A percentile compares a stretch with the other conserved stretches of the same genome.
Conservation (phyloP, 2,888 invertebrate genomes). For the Leucoma salicis region DNA sequence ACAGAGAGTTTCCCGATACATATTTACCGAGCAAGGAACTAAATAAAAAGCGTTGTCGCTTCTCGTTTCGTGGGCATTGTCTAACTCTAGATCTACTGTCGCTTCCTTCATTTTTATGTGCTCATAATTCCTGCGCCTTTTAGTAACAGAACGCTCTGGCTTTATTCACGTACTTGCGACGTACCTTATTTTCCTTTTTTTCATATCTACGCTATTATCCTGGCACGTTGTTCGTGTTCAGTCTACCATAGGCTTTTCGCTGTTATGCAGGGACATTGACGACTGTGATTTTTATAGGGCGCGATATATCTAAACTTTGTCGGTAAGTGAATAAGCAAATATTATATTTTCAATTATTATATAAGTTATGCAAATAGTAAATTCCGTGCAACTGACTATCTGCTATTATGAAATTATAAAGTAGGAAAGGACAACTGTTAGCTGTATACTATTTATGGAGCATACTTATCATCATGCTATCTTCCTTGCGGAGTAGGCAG, state of each 20-base stretch:
- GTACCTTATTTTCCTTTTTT: conserved; percentile 57
- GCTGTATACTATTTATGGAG: too few relatives aligned
- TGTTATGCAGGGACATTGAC: conserved; percentile 24
- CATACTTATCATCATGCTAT: too few relatives aligned
- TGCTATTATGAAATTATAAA: too few relatives aligned
- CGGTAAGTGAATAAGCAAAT: too few relatives aligned
- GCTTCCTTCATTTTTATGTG: conserved; percentile 51
- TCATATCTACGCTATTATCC: conserved; percentile 55
- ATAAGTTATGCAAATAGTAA: too few relatives aligned
- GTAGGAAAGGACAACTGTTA: too few relatives aligned
- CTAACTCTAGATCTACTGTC: conserved; percentile 36
- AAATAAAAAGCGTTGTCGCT: conserved; percentile 44
- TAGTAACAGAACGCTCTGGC: conserved; percentile 45
- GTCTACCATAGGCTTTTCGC: conserved; percentile 24
- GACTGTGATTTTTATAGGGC: conserved; percentile 3
- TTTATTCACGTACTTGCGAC: conserved; percentile 55
- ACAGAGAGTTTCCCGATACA: conserved; percentile 21
- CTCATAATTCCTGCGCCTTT: conserved; percentile 54
- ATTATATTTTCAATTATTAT: too few relatives aligned
- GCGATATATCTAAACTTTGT: too few relatives aligned
- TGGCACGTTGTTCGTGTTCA: conserved; percentile 45
- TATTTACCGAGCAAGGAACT: conserved; percentile 30
- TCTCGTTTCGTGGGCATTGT: conserved; percentile 42
- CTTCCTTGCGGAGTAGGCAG: too few relatives aligned
- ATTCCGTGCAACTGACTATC: too few relatives aligned